A percentile compares a stretch with the other conserved stretches of the same genome.
phyloP scores from a whole-genome alignment of 2,113 vertebrate genomes.

The Pitta sordida region DNA sequence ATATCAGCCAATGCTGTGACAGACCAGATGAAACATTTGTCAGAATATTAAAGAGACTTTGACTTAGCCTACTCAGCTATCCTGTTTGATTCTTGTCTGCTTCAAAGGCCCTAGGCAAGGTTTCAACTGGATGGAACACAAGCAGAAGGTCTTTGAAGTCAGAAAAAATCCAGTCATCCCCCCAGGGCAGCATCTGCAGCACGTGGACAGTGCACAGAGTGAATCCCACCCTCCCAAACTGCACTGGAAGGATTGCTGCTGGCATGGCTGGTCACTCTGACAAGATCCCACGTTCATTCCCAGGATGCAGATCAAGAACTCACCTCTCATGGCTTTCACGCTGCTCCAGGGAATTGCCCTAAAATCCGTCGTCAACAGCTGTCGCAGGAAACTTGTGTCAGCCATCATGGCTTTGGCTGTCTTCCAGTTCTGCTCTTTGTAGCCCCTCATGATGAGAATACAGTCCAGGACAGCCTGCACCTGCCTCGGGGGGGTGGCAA shows the following conservation, averaged over 20 bases:
- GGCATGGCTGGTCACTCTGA: not conserved
- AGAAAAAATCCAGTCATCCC: not conserved
- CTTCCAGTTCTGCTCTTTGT: constrained; percentile 93
- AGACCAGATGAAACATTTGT: not conserved
- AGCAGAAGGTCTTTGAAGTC: not conserved
- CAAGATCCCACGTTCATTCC: not conserved
- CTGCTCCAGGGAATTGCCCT: constrained; percentile 79
- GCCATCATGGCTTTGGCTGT: constrained; percentile 96
- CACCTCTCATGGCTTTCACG: constrained; percentile 87
- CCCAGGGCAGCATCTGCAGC: not conserved
- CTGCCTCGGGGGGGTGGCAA: constrained; percentile 92
- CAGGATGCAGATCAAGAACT: not conserved
- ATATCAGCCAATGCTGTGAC: not conserved
- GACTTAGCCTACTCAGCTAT: not conserved
- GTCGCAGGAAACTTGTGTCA: constrained; percentile 88
- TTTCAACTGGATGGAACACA: not conserved
- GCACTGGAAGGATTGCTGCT: not conserved
- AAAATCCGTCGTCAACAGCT: constrained; percentile 90
- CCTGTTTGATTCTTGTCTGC: not conserved
- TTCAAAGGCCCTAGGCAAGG: not conserved
- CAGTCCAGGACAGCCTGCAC: constrained; percentile 94
- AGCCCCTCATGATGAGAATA: constrained; percentile 89
- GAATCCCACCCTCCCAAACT: not conserved
- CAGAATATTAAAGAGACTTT: not conserved
- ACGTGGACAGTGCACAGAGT: accelerated